Percentiles rank a stretch among this genome's conserved stretches.
Conservation (phyloP, 2,113 vertebrate genomes). For the Leptobrachium ailaonicum region DNA sequence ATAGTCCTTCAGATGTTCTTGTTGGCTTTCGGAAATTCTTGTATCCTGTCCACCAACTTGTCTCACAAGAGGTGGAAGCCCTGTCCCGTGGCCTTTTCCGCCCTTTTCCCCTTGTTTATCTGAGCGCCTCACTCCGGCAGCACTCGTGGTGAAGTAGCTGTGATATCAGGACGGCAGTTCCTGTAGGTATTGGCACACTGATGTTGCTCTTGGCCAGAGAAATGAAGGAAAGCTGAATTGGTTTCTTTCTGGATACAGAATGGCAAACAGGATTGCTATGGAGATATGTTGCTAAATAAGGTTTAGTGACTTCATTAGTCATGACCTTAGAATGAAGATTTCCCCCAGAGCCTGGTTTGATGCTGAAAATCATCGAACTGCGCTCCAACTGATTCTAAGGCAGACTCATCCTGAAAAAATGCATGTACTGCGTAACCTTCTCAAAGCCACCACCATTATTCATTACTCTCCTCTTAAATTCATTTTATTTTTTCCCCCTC, state of each 20-base stretch:
- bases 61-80: background rate
- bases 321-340: conserved; percentile 31
- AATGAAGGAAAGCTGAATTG: conserved; percentile 29
- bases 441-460: background rate
- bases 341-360: conserved; percentile 24
- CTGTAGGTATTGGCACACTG: conserved; percentile 28
- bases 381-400: conserved; percentile 4
- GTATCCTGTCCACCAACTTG: too few species aligned
- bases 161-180: conserved; percentile 17
- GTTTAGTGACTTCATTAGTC: conserved; percentile 17
- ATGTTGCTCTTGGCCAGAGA: conserved; percentile 25
- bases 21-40: too few species aligned
- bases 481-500: too few species aligned
- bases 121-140: background rate
- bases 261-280: conserved; percentile 34
- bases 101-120: background rate
- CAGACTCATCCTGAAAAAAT: conserved; percentile 14
- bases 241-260: conserved; percentile 28
- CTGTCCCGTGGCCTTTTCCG: background rate
- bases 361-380: conserved; percentile 35
- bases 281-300: conserved; percentile 36
- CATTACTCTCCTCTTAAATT: too few species aligned
- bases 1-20: too few species aligned
- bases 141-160: conserved; percentile 3
- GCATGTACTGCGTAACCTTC: conserved; percentile 23